Conservation (phyloP, 1,140 invertebrate genomes). For the Heliconius nattereri region DNA sequence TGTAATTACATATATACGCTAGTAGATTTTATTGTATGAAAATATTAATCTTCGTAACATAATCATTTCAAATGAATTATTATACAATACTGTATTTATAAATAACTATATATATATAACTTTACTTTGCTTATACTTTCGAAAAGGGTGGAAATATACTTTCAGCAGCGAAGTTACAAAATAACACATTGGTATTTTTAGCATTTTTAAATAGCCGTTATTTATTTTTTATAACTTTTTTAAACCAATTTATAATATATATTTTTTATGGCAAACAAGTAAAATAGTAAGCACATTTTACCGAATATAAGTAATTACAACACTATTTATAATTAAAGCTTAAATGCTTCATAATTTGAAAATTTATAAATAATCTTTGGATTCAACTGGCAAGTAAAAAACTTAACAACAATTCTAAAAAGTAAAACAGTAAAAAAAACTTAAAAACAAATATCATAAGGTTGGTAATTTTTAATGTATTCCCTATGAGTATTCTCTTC, state of each 20-base stretch:
- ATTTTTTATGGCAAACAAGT: not conserved
- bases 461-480: constrained; percentile 30
- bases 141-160: not conserved
- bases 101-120: too few relatives aligned
- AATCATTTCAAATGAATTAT: too few relatives aligned
- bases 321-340: not conserved
- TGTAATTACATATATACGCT: not conserved
- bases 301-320: not conserved
- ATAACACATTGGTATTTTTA: too few relatives aligned
- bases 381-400: constrained; percentile 46
- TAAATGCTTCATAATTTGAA: constrained; percentile 9
- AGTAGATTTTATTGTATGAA: not conserved
- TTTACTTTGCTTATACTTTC: too few relatives aligned
- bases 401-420: constrained; percentile 36
- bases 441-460: constrained; percentile 42
- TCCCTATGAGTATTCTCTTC: constrained; percentile 42
- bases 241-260: too few relatives aligned
- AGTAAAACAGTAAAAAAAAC: constrained; percentile 8
- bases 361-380: constrained; percentile 41
- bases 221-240: too few relatives aligned
- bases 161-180: not conserved
- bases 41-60: too few relatives aligned
- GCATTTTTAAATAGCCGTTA: too few relatives aligned
- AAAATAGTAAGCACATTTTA: not conserved
- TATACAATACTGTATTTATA: too few relatives aligned